phyloP scores from a whole-genome alignment of 2,888 invertebrate genomes.

The Cabera pusaria region DNA sequence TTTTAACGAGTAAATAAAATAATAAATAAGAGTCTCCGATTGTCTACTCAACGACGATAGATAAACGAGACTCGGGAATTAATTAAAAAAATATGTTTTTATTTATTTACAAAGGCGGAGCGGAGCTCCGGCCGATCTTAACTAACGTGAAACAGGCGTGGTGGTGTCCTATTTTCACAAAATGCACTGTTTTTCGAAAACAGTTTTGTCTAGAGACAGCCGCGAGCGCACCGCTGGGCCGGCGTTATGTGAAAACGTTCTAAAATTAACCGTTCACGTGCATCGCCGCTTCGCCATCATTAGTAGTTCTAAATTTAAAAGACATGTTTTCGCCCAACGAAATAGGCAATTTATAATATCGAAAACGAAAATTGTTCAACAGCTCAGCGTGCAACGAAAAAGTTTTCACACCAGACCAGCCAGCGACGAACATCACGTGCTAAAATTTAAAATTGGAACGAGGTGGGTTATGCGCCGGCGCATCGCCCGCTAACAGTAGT shows the following conservation, averaged over 20 bases:
- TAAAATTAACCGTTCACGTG: slow-evolving; percentile 35
- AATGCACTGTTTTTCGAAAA: slow-evolving; percentile 37
- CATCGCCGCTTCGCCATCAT: slow-evolving; percentile 31
- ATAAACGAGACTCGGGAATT: slow-evolving; percentile 42
- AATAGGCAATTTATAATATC: slow-evolving; percentile 32
- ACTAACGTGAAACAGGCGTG: slow-evolving; percentile 36
- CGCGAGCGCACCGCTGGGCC: slow-evolving; percentile 40
- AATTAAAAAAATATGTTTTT: slow-evolving; percentile 33
- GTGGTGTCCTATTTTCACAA: slow-evolving; percentile 34
- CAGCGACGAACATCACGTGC: slow-evolving; percentile 52
- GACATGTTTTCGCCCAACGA: slow-evolving; percentile 26
- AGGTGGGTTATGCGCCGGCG: slow-evolving; percentile 71
- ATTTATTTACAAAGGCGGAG: slow-evolving; percentile 48
- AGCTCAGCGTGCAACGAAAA: slow-evolving; percentile 34
- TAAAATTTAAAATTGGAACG: slow-evolving; percentile 67
- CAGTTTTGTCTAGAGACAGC: slow-evolving; percentile 41
- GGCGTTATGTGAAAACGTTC: slow-evolving; percentile 40
- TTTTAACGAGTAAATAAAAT: slow-evolving; percentile 32
- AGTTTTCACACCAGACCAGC: slow-evolving; percentile 53
- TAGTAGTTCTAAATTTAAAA: slow-evolving; percentile 33
- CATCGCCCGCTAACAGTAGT: slow-evolving; percentile 87
- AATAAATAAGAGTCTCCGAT: slow-evolving; percentile 46
- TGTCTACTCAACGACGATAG: slow-evolving; percentile 34
- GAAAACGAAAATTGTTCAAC: slow-evolving; percentile 23
- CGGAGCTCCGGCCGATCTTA: slow-evolving; percentile 37